phyloP scores from a whole-genome alignment of 1,140 invertebrate species.

The Hycleus cichorii region DNA sequence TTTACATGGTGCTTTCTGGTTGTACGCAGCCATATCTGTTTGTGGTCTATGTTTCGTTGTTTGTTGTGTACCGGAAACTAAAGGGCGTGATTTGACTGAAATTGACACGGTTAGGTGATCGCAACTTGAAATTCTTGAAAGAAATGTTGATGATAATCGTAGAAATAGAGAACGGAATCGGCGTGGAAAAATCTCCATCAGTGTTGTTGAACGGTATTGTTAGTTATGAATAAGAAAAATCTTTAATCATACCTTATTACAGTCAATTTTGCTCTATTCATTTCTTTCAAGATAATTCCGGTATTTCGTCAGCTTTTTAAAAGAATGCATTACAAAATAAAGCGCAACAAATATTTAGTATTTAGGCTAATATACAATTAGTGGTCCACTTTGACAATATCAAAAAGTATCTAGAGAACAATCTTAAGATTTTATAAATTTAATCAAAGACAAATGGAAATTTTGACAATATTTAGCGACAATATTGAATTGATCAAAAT shows the following conservation, averaged over 20 bases:
- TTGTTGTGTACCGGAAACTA: conserved; percentile 84
- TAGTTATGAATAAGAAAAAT: conserved; percentile 9
- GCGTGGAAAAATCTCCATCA: conserved; percentile 27
- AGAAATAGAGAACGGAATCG: conserved; percentile 11
- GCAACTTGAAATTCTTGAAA: no score
- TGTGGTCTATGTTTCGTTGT: conserved; percentile 77
- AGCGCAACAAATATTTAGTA: no score
- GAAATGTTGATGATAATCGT: no score
- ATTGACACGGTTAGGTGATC: conserved; percentile 56
- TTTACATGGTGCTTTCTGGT: conserved; percentile 77
- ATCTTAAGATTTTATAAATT: no score
- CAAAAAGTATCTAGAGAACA: neutral
- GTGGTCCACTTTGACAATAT: conserved; percentile 19
- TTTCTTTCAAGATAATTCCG: neutral
- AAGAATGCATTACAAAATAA: no score
- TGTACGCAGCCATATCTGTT: conserved; percentile 77
- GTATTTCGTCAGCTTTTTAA: neutral
- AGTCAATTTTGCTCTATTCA: neutral
- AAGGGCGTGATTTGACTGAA: conserved; percentile 79
- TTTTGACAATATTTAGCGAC: conserved; percentile 10
- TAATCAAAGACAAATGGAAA: no score
- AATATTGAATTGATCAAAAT: conserved; percentile 7
- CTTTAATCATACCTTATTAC: neutral
- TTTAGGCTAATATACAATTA: neutral
- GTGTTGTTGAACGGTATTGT: conserved; percentile 33